Base-by-base conservation (phyloP, 2,113 vertebrate genomes). In the Condylura cristata region DNA sequence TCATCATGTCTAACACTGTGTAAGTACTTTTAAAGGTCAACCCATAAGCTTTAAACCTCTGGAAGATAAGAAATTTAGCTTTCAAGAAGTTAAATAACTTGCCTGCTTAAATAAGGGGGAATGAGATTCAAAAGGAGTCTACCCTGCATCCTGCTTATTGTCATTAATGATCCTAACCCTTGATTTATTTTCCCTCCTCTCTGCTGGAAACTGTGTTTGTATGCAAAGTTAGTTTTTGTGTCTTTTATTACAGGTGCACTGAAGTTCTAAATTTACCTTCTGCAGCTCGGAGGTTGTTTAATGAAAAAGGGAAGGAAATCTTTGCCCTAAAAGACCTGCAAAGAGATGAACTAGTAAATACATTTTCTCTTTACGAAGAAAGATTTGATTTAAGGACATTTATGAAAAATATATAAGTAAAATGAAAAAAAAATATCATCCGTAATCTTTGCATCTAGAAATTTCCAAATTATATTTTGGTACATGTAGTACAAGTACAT, bases 281-380 rank as follows among this genome's bases (percentile, higher is more conserved):
- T 92, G 98, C 96, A 86, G 98, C 97, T 89, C 91, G 88, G 79
- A 97, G 97, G 75, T 86, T 98, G 53, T 98, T 97, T 93, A 89
- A 34, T 93, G 96, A 96, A 91, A 97, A 96, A 14, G 97, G 97
- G 30, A 83, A 94, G 89, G 98, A 98, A 94, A 71, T 98, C 60
- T 97, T 95, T 86, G 34, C 85, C 75, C 79, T 98, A 41, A 94
- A 93, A 95, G 95, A 96, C 60, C 80, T 97, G 51, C 94, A 95
- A 85, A 96, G 95, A 96, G 97, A 98, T 83, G 97, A 98, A 79
- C 89, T 98, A 97, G 98, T 98, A 97, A 97, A 88, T 65, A 90
- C 44, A 13, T 71, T 70, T 41, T 34, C 20, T 26, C 10, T 34
- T 66, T 76, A 74, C 53, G 6, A 56, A 56, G 28, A 86, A 71